phyloP scores from a whole-genome alignment of 1,140 invertebrate genomes.

The Hycleus phaleratus region DNA sequence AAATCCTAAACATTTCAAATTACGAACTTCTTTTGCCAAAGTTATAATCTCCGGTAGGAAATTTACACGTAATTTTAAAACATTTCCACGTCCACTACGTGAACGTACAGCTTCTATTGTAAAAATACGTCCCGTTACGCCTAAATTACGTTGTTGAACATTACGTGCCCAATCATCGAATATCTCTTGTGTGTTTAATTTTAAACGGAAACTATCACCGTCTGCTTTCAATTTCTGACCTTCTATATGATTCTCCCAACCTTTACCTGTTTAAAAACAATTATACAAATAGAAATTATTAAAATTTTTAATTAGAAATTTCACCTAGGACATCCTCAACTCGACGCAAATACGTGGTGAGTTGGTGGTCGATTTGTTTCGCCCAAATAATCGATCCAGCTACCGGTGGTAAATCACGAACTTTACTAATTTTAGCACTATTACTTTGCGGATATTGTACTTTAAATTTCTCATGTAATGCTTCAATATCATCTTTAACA shows the following conservation, averaged over 20 bases:
- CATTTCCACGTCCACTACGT: conserved; percentile 75
- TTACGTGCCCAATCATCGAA: conserved; percentile 97
- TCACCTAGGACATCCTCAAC: conserved; percentile 94
- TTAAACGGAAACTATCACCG: conserved; percentile 93
- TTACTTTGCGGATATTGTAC: conserved; percentile 91
- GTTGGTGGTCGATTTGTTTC: conserved; percentile 94
- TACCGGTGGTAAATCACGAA: conserved; percentile 90
- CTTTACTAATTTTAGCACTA: conserved; percentile 80
- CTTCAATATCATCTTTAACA: conserved; percentile 98
- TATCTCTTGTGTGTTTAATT: conserved; percentile 92
- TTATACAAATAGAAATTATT: not conserved
- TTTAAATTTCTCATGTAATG: conserved; percentile 97
- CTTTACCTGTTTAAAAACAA: conserved; percentile 60
- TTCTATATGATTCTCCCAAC: conserved; percentile 99
- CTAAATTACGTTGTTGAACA: conserved; percentile 90
- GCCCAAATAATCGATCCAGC: conserved; percentile 98
- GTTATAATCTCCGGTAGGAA: conserved; percentile 98
- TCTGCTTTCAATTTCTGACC: conserved; percentile 97
- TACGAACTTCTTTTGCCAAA: conserved; percentile 95
- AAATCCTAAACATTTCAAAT: conserved; percentile 94
- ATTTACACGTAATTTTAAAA: conserved; percentile 92
- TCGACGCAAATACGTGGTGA: conserved; percentile 92
- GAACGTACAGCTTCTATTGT: conserved; percentile 83
- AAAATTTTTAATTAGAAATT: too few relatives aligned
- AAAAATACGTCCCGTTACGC: conserved; percentile 90